phyloP scores from a whole-genome alignment of 2,888 invertebrate species.

The Diabrotica balteata region DNA sequence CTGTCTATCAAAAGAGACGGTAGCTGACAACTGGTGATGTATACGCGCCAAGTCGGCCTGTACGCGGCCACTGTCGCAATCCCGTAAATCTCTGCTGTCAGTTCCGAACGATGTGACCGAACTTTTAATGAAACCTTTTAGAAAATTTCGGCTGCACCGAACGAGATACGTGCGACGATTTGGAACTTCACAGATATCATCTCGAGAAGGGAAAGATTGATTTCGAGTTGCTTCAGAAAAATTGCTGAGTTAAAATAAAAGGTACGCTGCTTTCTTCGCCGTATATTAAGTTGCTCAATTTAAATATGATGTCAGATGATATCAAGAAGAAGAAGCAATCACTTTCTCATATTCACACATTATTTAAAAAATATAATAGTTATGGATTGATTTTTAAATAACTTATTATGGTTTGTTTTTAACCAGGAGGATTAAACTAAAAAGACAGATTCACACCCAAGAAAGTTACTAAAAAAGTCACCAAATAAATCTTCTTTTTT shows the following conservation, averaged over 20 bases:
- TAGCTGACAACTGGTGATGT: constrained; percentile 52
- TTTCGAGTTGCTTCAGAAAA: constrained; percentile 24
- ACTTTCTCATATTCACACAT: too few relatives aligned
- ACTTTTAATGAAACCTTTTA: constrained; percentile 43
- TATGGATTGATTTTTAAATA: too few relatives aligned
- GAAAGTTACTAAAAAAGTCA: too few relatives aligned
- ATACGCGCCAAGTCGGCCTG: constrained; percentile 46
- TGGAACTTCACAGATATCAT: constrained; percentile 35
- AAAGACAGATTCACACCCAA: too few relatives aligned
- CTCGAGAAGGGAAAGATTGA: constrained; percentile 30
- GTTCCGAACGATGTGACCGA: constrained; percentile 44
- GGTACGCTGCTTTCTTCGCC: too few relatives aligned
- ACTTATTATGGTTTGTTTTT: too few relatives aligned
- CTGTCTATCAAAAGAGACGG: constrained; percentile 47
- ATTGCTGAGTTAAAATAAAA: constrained; percentile 10
- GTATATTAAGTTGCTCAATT: too few relatives aligned
- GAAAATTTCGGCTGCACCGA: constrained; percentile 36
- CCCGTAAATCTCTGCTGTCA: constrained; percentile 51
- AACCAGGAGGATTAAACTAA: too few relatives aligned
- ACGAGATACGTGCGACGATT: constrained; percentile 37
- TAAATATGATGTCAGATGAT: too few relatives aligned
- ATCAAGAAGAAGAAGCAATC: too few relatives aligned
- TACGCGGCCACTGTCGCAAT: constrained; percentile 49
- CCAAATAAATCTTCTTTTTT: too few relatives aligned
- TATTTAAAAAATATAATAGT: too few relatives aligned